Conservation (phyloP, 1,140 invertebrate species). For the Drosophila bipectinata region DNA sequence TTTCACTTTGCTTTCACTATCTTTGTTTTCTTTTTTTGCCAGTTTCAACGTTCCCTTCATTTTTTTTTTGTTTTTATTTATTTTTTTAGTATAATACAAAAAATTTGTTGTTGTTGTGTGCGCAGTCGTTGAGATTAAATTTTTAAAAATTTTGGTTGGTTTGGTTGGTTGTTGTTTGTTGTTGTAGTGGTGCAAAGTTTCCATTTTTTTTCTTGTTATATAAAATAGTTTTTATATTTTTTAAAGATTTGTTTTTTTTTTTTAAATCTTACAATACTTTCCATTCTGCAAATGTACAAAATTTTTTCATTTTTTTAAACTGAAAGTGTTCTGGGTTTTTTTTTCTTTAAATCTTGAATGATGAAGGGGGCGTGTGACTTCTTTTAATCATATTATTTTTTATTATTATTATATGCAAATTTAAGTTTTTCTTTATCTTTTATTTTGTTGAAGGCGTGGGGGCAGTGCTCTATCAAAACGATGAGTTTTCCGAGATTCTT, state of each 20-base stretch:
- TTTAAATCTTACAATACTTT: slow-evolving; percentile 34
- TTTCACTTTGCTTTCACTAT: slow-evolving; percentile 53
- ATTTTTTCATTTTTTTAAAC: slow-evolving; percentile 34
- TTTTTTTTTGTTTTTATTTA: slow-evolving; percentile 15
- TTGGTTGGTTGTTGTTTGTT: slow-evolving; percentile 49
- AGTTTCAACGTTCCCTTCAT: slow-evolving; percentile 24
- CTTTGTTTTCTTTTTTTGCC: neutral
- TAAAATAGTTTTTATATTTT: slow-evolving; percentile 41
- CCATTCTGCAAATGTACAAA: slow-evolving; percentile 53
- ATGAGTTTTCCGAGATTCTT: slow-evolving; percentile 4
- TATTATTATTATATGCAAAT: neutral
- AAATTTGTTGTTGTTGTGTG: slow-evolving; percentile 80
- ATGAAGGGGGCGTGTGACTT: neutral
- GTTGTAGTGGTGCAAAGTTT: slow-evolving; percentile 38
- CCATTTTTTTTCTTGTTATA: slow-evolving; percentile 36
- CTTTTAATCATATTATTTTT: neutral
- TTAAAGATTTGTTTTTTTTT: slow-evolving; percentile 7
- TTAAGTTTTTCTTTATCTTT: slow-evolving; percentile 3
- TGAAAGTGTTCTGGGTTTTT: neutral
- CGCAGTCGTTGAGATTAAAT: slow-evolving; percentile 76
- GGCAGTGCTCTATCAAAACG: slow-evolving; percentile 1
- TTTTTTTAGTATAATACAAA: slow-evolving; percentile 71
- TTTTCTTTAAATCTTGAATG: too few species aligned
- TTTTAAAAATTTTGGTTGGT: slow-evolving; percentile 40
- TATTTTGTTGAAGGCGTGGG: neutral